A percentile compares a stretch with the other conserved stretches of the same genome.
Conservation (phyloP, 1,140 invertebrate species). For the Drosophila ananassae region DNA sequence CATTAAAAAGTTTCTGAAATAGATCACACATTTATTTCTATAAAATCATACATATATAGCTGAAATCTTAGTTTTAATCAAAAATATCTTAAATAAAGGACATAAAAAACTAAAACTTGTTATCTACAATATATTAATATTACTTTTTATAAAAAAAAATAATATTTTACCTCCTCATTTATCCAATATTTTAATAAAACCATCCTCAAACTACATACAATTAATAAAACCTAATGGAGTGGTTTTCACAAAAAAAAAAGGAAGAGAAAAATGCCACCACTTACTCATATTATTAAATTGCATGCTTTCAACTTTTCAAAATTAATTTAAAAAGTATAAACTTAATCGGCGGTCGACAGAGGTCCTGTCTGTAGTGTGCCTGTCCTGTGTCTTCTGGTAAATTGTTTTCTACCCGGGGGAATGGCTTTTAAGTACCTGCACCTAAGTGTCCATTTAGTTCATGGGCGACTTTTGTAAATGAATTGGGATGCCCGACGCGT, state of each 20-base stretch:
- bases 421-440: slow-evolving; percentile 40
- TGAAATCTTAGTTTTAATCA: no score
- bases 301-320: slow-evolving; percentile 7
- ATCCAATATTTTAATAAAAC: neutral
- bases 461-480: slow-evolving; percentile 34
- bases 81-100: no score
- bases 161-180: no score
- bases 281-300: slow-evolving; percentile 8
- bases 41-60: no score
- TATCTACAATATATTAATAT: no score
- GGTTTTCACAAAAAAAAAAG: neutral
- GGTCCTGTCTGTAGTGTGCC: neutral
- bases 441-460: slow-evolving; percentile 44
- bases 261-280: neutral
- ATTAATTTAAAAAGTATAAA: slow-evolving; percentile 23
- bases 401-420: slow-evolving; percentile 1
- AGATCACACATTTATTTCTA: no score
- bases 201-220: neutral
- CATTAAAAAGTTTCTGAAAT: no score
- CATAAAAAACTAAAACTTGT: no score
- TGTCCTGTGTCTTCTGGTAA: neutral
- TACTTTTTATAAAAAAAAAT: no score
- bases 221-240: neutral
- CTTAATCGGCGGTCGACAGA: slow-evolving; percentile 4
- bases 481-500: slow-evolving; percentile 22